Percentiles rank a stretch among this genome's conserved stretches.
These are phyloP conservation scores for Zonotrichia albicollis DNA, from an alignment of 2,797 vertebrate species.

Conservation along the genomic window DNA sequence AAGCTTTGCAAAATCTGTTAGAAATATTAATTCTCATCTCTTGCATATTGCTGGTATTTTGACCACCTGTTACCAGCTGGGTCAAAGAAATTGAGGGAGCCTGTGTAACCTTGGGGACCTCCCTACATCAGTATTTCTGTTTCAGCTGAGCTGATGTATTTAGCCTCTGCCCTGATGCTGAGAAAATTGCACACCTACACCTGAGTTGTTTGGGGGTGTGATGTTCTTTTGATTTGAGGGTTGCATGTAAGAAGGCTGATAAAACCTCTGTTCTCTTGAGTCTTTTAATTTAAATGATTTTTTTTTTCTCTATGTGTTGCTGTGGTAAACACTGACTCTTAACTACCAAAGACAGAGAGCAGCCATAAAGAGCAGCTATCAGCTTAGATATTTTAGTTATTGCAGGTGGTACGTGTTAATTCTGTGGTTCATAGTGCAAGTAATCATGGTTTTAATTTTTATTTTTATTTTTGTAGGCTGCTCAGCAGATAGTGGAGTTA, in stretches of 20 bases:
- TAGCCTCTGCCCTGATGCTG: background rate
- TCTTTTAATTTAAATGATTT: background rate
- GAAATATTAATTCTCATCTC: background rate
- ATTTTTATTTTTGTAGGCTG: constrained; percentile 71
- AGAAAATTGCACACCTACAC: background rate
- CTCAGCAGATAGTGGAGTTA: constrained; percentile 76
- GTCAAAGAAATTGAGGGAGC: background rate
- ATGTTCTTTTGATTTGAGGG: background rate
- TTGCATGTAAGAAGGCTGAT: background rate
- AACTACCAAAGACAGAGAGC: background rate
- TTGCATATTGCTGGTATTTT: background rate
- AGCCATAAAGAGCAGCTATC: background rate
- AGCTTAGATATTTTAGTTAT: background rate
- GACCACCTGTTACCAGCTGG: background rate
- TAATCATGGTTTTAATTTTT: background rate
- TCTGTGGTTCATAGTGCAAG: background rate
- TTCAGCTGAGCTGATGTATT: background rate
- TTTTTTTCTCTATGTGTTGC: fast-evolving
- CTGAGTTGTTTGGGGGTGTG: background rate
- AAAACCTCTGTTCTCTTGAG: background rate
- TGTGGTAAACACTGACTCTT: background rate
- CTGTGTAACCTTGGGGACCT: background rate
- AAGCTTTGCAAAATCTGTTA: background rate
- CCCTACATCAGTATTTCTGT: fast-evolving
- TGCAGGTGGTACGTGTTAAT: background rate